Evolutionary conservation across 2,113 vertebrate species (phyloP).

Genomic region (Etia nguti): DNA sequence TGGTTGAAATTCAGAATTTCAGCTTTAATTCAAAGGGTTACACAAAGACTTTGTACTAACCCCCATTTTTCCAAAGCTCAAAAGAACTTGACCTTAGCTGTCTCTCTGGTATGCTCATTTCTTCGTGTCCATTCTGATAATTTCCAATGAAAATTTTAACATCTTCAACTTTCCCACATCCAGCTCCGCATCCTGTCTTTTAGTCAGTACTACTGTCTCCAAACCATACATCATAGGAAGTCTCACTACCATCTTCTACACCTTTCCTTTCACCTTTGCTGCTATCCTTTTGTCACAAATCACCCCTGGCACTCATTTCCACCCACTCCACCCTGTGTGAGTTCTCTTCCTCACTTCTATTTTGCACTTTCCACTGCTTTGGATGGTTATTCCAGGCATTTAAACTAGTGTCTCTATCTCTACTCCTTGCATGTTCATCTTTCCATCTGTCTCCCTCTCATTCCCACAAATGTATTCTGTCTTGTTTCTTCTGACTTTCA

Average conservation of each 20-base stretch:
- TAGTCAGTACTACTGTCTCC: not conserved
- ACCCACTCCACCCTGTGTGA: not conserved
- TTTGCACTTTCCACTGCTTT: not conserved
- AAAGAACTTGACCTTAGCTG: not conserved
- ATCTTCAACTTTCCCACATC: not conserved
- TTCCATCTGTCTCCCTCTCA: not conserved
- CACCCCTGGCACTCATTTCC: not conserved
- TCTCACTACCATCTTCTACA: not conserved
- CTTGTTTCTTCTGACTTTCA: not conserved
- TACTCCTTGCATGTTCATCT: not conserved
- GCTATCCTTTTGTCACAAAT: not conserved
- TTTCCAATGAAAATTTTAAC: not conserved
- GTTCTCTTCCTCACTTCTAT: not conserved
- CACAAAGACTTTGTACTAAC: not conserved
- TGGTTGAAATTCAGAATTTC: not conserved
- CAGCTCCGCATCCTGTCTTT: not conserved
- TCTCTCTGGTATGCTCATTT: not conserved
- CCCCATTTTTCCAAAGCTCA: not conserved
- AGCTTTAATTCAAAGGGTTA: not conserved
- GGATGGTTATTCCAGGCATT: not conserved
- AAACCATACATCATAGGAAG: not conserved
- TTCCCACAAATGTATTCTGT: not conserved
- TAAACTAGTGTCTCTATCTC: not conserved
- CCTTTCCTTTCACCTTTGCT: not conserved
- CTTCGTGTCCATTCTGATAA: not conserved